Conservation (phyloP, 1,140 invertebrate species). For the Euura saliciscinereae region DNA sequence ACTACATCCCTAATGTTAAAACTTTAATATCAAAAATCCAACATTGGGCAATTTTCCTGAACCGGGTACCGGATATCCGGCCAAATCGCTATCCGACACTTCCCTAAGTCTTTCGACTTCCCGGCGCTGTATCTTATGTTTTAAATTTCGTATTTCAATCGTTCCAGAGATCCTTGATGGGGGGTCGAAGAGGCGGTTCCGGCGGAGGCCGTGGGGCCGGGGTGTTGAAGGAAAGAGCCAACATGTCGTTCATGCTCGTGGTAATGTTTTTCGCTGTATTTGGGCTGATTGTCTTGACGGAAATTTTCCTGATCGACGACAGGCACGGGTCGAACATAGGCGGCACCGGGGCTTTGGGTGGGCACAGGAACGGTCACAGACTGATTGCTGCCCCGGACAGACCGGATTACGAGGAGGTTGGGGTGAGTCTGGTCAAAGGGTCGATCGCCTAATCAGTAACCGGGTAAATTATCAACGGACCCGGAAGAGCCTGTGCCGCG, state of each 20-base stretch:
- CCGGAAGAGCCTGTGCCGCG: no score
- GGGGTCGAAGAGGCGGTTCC: conserved; percentile 22
- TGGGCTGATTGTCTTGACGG: conserved; percentile 81
- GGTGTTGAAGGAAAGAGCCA: conserved; percentile 71
- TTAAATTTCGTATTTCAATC: no score
- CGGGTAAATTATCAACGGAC: no score
- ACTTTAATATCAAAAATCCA: no score
- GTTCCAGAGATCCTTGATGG: neutral
- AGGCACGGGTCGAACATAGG: conserved; percentile 52
- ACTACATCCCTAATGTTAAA: no score
- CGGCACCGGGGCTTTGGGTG: conserved; percentile 53
- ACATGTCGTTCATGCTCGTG: conserved; percentile 87
- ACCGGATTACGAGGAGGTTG: conserved; percentile 60
- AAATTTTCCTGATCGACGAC: conserved; percentile 78
- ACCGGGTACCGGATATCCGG: no score
- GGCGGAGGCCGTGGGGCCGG: conserved; percentile 57
- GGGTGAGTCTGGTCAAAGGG: conserved; percentile 37
- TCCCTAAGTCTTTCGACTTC: no score
- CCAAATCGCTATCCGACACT: no score
- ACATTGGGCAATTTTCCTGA: no score
- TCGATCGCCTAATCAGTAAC: no score
- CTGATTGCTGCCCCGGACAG: conserved; percentile 50
- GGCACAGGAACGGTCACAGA: conserved; percentile 54
- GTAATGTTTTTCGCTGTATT: conserved; percentile 90
- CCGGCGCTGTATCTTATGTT: no score